These are phyloP conservation scores for Platygyra sinensis DNA, from an alignment of 64 coral and sea anemone genomes.

Conservation along the genomic window DNA sequence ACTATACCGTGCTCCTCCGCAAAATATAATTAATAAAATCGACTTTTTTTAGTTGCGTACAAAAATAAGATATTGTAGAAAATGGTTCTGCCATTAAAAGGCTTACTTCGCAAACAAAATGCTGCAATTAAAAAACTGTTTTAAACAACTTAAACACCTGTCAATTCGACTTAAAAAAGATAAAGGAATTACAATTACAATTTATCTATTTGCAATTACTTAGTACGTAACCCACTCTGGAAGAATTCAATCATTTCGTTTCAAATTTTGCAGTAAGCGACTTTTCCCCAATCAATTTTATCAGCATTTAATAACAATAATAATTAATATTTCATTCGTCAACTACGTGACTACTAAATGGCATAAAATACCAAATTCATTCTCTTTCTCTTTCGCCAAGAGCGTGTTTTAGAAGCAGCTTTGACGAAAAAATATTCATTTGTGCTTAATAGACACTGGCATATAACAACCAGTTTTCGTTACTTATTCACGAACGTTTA, in stretches of 20 bases:
- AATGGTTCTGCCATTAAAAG: background rate
- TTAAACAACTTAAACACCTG: too few relatives aligned
- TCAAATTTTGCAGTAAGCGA: background rate
- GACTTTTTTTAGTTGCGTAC: background rate
- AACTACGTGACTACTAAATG: constrained; percentile 21
- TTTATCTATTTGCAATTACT: too few relatives aligned
- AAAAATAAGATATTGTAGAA: background rate
- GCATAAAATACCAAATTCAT: constrained; percentile 23
- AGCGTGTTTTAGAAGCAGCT: background rate
- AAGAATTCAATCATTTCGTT: too few relatives aligned
- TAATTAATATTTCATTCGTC: background rate
- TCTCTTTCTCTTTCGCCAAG: background rate
- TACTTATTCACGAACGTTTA: background rate
- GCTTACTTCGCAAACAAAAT: background rate
- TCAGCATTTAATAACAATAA: background rate
- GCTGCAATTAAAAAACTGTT: too few relatives aligned
- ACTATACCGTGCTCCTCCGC: background rate
- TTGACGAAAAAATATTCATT: background rate
- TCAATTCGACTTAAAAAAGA: too few relatives aligned
- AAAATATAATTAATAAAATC: background rate
- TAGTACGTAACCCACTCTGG: background rate
- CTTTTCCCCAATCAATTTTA: background rate
- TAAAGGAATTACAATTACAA: too few relatives aligned
- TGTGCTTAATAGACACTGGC: background rate
- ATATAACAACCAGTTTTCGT: background rate